phyloP scores from a whole-genome alignment of 1,140 invertebrate genomes.

The Conopomorpha cramerella region DNA sequence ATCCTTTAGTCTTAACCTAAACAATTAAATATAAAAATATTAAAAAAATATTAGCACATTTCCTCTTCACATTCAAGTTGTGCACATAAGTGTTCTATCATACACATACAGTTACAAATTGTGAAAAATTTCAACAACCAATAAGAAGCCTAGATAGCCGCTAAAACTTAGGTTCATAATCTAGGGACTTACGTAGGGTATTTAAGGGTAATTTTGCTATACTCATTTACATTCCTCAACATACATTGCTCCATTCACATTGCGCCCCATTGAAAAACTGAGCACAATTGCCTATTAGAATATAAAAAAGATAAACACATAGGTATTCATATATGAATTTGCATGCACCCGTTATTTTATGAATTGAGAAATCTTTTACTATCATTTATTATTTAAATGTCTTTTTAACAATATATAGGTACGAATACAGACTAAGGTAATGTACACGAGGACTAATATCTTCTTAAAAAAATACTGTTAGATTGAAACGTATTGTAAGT shows the following conservation, averaged over 20 bases:
- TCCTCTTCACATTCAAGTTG: too few species aligned
- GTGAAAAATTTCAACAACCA: too few species aligned
- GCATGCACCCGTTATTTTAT: conserved; percentile 56
- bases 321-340: conserved; percentile 52
- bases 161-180: too few species aligned
- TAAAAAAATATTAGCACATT: conserved; percentile 58
- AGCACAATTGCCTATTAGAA: conserved; percentile 41
- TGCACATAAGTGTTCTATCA: too few species aligned
- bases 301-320: conserved; percentile 61
- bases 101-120: conserved; percentile 31
- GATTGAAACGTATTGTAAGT: conserved; percentile 53
- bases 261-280: conserved; percentile 53
- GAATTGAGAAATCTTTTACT: conserved; percentile 57
- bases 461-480: conserved; percentile 61
- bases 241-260: conserved; percentile 22
- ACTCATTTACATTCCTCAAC: too few species aligned
- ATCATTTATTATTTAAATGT: conserved; percentile 54
- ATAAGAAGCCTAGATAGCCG: too few species aligned
- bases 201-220: too few species aligned
- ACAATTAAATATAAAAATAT: conserved; percentile 61
- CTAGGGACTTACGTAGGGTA: too few species aligned
- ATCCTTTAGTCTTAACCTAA: conserved; percentile 57
- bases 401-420: conserved; percentile 55
- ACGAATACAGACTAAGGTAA: conserved; percentile 49
- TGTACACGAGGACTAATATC: conserved; percentile 59